Conservation (phyloP, 2,888 invertebrate species). For the Synergus umbraculus region DNA sequence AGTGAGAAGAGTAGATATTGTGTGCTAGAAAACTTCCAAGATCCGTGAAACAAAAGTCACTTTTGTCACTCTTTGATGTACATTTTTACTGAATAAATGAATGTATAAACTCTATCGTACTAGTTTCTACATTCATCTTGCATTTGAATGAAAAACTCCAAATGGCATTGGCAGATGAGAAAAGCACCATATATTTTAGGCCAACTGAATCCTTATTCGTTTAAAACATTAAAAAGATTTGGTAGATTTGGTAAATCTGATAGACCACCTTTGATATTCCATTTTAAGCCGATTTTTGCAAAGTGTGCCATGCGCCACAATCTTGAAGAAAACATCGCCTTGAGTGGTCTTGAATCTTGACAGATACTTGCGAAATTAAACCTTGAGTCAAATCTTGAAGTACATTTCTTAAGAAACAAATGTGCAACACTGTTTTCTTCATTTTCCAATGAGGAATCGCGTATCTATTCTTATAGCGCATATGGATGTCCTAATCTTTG, state of each 20-base stretch:
- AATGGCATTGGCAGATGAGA: neutral
- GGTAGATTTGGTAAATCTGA: neutral
- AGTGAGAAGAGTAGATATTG: constrained; percentile 12
- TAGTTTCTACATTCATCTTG: neutral
- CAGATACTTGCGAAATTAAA: constrained; percentile 34
- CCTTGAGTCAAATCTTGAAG: constrained; percentile 30
- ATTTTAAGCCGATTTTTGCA: constrained; percentile 19
- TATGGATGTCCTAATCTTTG: constrained; percentile 17
- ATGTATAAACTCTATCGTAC: neutral
- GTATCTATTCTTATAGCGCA: neutral
- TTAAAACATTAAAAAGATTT: neutral
- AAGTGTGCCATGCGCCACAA: constrained; percentile 12
- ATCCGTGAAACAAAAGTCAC: neutral
- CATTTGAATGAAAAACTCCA: neutral
- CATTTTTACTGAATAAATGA: neutral
- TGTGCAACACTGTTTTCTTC: constrained; percentile 36
- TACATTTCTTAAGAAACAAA: constrained; percentile 38
- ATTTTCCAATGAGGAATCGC: constrained; percentile 20
- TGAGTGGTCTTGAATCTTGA: constrained; percentile 38
- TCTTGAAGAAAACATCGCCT: constrained; percentile 25
- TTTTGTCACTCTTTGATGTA: constrained; percentile 2
- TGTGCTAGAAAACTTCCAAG: constrained; percentile 5
- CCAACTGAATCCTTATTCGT: too few species aligned
- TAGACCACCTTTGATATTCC: neutral
- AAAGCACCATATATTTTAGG: neutral